Base-by-base conservation (phyloP, 2,113 vertebrate species). In the Gymnobelideus leadbeateri region DNA sequence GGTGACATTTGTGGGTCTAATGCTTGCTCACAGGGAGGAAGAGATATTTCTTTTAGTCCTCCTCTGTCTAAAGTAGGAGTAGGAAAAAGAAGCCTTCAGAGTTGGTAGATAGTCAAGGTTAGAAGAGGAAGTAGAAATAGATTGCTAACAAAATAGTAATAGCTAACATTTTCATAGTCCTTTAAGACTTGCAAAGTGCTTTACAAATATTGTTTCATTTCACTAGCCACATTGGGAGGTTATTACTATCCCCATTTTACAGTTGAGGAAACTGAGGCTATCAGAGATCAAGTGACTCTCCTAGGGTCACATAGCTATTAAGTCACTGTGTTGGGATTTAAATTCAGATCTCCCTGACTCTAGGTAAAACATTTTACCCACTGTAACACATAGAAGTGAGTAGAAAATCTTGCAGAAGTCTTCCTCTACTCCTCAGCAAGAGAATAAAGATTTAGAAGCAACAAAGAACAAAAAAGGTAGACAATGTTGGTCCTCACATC, bases 81-180 rank as follows among this genome's bases (percentile, higher is more conserved):
- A 11, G 2, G 46, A 46, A 21, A 94, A 52, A 53, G 14, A 8
- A 51, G 46, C 8, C n/a, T 23, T 46, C 47, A 55, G 3, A 52
- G 3, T 3, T 26, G 5, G 16, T 24, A 52, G 10, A 0, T 6
- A 0, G 28, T 0, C 21, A 24, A 53, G 19, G 2, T 0, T 31
- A 1, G 31, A 51, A 95, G 89, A 52, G 16, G 16, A 90, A 21
- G 89, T 8, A 23, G 0, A 9, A 51, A 16, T n/a, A 89, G 12
- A 77, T 77, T 77, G 43, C 37, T 77, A 43, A 43, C 43, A 43
- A 77, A 77, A 68, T 37, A 68, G 16, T 16, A 77, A 84, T 23
- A 43, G 43, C 1, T 43, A 23, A n/a, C n/a, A 43, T 43, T n/a
- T 43, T 84, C n/a, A 84, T 84, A 43, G 19, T 84, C 19, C n/a